phyloP scores from a whole-genome alignment of 2,888 invertebrate species.

The Cephus spinipes region DNA sequence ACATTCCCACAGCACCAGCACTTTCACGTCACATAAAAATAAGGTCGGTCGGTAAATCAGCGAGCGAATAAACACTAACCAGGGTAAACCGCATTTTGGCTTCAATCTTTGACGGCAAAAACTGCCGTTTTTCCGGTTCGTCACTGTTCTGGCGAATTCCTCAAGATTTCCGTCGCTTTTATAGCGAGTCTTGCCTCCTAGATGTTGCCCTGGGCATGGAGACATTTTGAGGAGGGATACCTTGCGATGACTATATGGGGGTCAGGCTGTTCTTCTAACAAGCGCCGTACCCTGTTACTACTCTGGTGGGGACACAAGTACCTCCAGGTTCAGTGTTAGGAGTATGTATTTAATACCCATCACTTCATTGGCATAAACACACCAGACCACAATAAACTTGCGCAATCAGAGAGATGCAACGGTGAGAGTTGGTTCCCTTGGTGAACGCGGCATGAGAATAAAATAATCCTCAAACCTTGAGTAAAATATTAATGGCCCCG shows the following conservation, averaged over 20 bases:
- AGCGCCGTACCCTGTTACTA: conserved; percentile 29
- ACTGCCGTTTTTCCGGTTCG: conserved; percentile 41
- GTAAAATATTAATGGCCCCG: conserved; percentile 21
- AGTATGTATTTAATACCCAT: not conserved
- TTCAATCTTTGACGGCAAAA: conserved; percentile 25
- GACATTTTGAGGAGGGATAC: conserved; percentile 42
- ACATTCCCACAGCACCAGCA: conserved; percentile 6
- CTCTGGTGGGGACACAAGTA: conserved; percentile 30
- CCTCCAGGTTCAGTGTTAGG: not conserved
- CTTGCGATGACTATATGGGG: conserved; percentile 32
- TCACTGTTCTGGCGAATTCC: conserved; percentile 54
- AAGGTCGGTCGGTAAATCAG: not conserved
- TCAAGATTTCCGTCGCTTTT: conserved; percentile 50
- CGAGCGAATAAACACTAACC: conserved; percentile 38
- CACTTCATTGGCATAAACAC: not conserved
- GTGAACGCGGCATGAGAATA: conserved; percentile 24
- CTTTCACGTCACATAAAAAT: conserved; percentile 8
- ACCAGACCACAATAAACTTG: not conserved
- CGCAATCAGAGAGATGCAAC: conserved; percentile 17
- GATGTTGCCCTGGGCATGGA: conserved; percentile 36
- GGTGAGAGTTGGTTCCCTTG: conserved; percentile 14
- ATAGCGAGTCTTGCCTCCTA: conserved; percentile 47
- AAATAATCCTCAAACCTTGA: conserved; percentile 16
- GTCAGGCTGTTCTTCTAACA: conserved; percentile 19
- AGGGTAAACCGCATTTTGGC: conserved; percentile 39